Evolutionary conservation across 2,888 invertebrate species (phyloP), one percentile per base, ranked within the genome.

Genomic region (Sinotaia quadrata): DNA sequence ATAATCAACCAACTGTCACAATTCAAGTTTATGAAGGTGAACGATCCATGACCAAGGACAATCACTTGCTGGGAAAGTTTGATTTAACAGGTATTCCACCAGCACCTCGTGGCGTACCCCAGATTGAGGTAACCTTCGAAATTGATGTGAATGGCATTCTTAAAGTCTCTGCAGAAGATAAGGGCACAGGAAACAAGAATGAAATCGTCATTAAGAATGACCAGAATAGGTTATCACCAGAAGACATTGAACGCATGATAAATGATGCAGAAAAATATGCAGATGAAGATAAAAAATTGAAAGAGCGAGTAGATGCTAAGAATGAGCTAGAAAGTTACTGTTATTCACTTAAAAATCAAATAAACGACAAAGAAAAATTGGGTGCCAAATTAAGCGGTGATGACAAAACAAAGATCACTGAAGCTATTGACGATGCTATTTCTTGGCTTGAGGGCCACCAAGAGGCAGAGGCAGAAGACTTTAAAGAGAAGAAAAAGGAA

Each of bases 11-110:
- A 89, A 97, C 97, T 4, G 98, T 99, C 63, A 98, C 98, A 78
- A 99, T 99, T 88, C 96, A 97, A 89, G 91, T 91, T 65, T 98
- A 95, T 88, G 98, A 99, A 90, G 98, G 99, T 82, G 99, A 99
- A 90, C 93, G 99, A 84, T 97, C 98, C 33, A 98, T 99, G 98
- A 98, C 98, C 78, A 98, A 98, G 90, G 98, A 99, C 90, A 99
- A 99, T 90, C 98, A 99, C 90, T 91, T 97, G 77, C 91, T 99
- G 72, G 99, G 99, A 75, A 98, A 98, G 90, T 99, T 99, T 90
- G 98, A 99, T 87, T 90, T 98, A 73, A 97, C 96, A 70, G 97
- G 97, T 73, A 97, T 98, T 83, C 97, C 98, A 71, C 97, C 97
- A 52, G 89, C 90, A 31, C 89, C 89, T 33, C 83, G 90, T 60